Evolutionary conservation across 2,888 invertebrate genomes (phyloP).

Genomic region (Villa cingulata): DNA sequence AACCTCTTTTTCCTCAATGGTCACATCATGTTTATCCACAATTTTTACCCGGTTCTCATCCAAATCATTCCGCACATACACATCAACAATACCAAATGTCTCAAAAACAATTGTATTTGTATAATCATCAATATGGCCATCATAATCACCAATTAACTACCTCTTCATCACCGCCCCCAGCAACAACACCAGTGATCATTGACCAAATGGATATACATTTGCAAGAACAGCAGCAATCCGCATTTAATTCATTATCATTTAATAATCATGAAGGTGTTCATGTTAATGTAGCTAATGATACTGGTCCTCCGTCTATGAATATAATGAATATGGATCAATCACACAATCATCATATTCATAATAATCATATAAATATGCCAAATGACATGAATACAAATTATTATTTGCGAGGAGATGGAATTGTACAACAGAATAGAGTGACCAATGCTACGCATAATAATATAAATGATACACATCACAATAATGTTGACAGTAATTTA

Average conservation of each 20-base stretch:
- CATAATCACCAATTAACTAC: conserved; percentile 20
- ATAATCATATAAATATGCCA: conserved; percentile 14
- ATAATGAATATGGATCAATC: conserved; percentile 2
- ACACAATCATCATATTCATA: conserved; percentile 15
- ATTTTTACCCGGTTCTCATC: conserved; percentile 83
- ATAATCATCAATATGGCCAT: conserved; percentile 20
- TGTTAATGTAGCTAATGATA: too few relatives aligned
- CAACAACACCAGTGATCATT: conserved; percentile 9
- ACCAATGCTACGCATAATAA: conserved; percentile 5
- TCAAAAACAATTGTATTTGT: conserved; percentile 37
- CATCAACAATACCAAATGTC: conserved; percentile 50
- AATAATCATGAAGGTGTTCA: conserved; percentile 10
- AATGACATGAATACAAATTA: conserved; percentile 16
- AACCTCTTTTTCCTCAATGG: conserved; percentile 88
- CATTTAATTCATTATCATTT: too few relatives aligned
- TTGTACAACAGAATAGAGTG: conserved; percentile 8
- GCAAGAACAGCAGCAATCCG: conserved; percentile 8
- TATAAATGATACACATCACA: conserved; percentile 7
- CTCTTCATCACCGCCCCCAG: conserved; percentile 27
- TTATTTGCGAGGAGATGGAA: conserved; percentile 11
- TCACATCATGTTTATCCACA: conserved; percentile 90
- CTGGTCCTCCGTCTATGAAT: too few relatives aligned
- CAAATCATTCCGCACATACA: conserved; percentile 44
- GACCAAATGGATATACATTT: not conserved
- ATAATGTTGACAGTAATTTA: conserved; percentile 1